phyloP scores from a whole-genome alignment of 1,140 invertebrate genomes.

The Dysdera silvatica region DNA sequence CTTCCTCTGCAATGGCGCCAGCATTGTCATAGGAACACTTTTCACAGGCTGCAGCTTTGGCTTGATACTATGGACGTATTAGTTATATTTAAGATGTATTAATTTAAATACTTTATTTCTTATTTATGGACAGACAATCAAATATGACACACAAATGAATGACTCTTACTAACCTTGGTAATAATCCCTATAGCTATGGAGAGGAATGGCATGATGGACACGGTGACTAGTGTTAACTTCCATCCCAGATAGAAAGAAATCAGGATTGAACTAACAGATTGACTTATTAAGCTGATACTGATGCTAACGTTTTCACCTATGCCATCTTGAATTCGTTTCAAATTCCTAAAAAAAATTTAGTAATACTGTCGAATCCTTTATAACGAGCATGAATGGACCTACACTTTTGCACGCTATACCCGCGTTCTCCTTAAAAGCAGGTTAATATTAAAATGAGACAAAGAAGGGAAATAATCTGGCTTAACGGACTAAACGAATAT shows the following conservation, averaged over 20 bases:
- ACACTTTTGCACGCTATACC: no score
- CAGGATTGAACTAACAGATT: slow-evolving; percentile 39
- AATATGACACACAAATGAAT: neutral
- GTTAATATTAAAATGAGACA: no score
- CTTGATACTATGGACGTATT: slow-evolving; percentile 15
- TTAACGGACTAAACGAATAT: no score
- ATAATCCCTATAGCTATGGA: slow-evolving; percentile 26
- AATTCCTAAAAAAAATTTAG: slow-evolving; percentile 39
- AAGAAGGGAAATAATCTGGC: no score
- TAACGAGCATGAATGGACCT: no score
- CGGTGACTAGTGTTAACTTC: slow-evolving; percentile 47
- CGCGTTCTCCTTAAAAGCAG: no score
- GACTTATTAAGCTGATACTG: slow-evolving; percentile 41
- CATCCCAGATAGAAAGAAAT: slow-evolving; percentile 46
- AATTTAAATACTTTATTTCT: neutral
- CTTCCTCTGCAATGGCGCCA: slow-evolving; percentile 47
- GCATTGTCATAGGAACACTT: slow-evolving; percentile 43
- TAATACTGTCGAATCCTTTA: no score
- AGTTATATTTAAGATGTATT: neutral
- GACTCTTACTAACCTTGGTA: slow-evolving; percentile 28
- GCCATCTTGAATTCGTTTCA: slow-evolving; percentile 50
- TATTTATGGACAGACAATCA: neutral
- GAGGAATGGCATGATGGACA: slow-evolving; percentile 42
- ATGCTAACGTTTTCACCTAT: slow-evolving; percentile 51
- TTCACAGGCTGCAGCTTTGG: slow-evolving; percentile 33